phyloP scores from a whole-genome alignment of 2,888 invertebrate species.

The Oscheius sp. region DNA sequence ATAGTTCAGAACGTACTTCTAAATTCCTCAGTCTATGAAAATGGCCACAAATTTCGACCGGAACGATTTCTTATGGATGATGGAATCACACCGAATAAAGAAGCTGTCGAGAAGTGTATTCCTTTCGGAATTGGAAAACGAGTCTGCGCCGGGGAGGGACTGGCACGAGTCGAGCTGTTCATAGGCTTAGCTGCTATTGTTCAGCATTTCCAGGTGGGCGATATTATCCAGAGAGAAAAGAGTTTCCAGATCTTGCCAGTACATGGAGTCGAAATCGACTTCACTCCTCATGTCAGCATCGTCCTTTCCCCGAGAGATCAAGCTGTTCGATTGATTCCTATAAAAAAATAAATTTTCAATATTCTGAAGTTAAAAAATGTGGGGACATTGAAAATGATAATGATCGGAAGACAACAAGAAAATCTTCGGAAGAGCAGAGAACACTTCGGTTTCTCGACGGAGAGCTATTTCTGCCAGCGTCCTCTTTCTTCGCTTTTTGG shows the following conservation, averaged over 20 bases:
- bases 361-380: no score
- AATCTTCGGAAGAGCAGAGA: no score
- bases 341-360: no score
- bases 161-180: constrained; percentile 58
- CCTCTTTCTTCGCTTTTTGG: no score
- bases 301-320: constrained; percentile 39
- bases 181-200: constrained; percentile 38
- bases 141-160: constrained; percentile 56
- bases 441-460: no score
- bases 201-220: constrained; percentile 9
- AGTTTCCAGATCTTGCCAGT: not conserved
- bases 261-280: constrained; percentile 3
- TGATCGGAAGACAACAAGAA: no score
- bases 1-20: constrained; percentile 44
- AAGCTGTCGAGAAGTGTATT: constrained; percentile 46
- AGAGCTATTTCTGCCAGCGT: no score
- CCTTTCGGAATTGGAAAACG: constrained; percentile 58
- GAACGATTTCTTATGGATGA: constrained; percentile 53
- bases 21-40: constrained; percentile 47
- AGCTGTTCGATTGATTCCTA: not conserved
- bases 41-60: constrained; percentile 49
- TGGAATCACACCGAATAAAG: constrained; percentile 51
- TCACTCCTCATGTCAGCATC: constrained; percentile 31
- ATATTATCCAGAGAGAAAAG: no score
- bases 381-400: no score